Evolutionary conservation across 2,888 invertebrate species (phyloP).

Genomic region (Smittia aterrima): DNA sequence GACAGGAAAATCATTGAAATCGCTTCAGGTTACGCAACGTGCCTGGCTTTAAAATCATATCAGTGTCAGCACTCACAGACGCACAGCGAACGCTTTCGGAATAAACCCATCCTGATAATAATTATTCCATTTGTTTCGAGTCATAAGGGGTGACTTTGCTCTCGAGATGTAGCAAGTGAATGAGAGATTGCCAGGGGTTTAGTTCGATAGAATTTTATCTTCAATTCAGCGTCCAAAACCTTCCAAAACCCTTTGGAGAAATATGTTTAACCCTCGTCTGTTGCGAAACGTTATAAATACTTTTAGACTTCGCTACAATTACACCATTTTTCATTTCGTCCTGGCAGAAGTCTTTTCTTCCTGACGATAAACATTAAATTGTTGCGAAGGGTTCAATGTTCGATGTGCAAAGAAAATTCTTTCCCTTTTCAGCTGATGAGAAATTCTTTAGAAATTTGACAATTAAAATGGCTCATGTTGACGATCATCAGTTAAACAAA

Average conservation of each 20-base stretch:
- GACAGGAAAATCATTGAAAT: not conserved
- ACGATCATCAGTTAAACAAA: not conserved
- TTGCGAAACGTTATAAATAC: not conserved
- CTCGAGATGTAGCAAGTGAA: not conserved
- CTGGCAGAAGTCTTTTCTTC: not conserved
- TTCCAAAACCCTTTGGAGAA: no score
- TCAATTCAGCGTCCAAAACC: no score
- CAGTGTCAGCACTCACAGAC: not conserved
- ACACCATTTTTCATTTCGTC: not conserved
- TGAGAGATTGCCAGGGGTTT: not conserved
- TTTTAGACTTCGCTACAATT: constrained; percentile 19
- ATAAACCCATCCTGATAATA: not conserved
- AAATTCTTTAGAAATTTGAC: not conserved
- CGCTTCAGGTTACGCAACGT: not conserved
- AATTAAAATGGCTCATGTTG: not conserved
- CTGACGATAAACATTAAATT: not conserved
- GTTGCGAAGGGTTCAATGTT: constrained; percentile 5
- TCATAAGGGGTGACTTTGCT: constrained; percentile 6
- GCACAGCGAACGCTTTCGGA: not conserved
- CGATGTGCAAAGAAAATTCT: not conserved
- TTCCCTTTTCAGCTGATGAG: not conserved
- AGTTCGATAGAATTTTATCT: no score
- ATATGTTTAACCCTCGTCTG: constrained; percentile 12
- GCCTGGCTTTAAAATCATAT: not conserved
- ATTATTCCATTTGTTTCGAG: constrained; percentile 18